Base-by-base conservation (phyloP, 2,888 invertebrate species). In the Diogma glabrata region DNA sequence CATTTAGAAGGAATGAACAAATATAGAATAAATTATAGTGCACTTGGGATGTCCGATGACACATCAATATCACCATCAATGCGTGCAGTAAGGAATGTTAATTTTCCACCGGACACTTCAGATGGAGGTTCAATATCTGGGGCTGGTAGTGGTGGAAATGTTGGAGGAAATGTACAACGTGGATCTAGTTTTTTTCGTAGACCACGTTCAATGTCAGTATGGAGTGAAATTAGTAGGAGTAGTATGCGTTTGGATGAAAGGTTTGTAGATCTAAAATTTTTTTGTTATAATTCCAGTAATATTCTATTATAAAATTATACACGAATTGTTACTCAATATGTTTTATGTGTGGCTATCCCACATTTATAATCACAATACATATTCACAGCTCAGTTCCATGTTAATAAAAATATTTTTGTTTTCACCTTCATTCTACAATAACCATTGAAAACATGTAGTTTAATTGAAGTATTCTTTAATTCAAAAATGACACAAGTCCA, bases 161-260 rank as follows among this genome's bases (percentile, higher is more conserved):
- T 14, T 26, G 47, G 47, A 16, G 16, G 12, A 16, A 55, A 61
- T 49, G 60, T 64, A 14, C 61, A 69, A 14, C 64, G 70, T 48
- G 67, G 67, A 36, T 70, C 70, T 30, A 66, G 67, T 55, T 54
- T 57, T 38, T 62, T 70, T 52, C 75, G 72, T 55, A 76, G 71
- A 65, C 87, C 79, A 3, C 74, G 82, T 30, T 87, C 87, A 57
- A 85, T 88, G 85, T 88, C 87, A 63, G 87, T 86, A 33, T 88
- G 88, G 88, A 88, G 88, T 62, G 88, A 88, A 64, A 81, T 88
- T 64, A 87, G 87, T 62, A 77, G 87, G 52, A 87, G 86, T 58
- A 87, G 87, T 65, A 85, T 87, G 75, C 79, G 83, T 61, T 76
- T 87, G 62, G 70, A 70, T 61, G 70, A 70, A 62, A 66, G 70